phyloP scores from a whole-genome alignment of 2,888 invertebrate genomes.

The Ferdinandea cuprea region DNA sequence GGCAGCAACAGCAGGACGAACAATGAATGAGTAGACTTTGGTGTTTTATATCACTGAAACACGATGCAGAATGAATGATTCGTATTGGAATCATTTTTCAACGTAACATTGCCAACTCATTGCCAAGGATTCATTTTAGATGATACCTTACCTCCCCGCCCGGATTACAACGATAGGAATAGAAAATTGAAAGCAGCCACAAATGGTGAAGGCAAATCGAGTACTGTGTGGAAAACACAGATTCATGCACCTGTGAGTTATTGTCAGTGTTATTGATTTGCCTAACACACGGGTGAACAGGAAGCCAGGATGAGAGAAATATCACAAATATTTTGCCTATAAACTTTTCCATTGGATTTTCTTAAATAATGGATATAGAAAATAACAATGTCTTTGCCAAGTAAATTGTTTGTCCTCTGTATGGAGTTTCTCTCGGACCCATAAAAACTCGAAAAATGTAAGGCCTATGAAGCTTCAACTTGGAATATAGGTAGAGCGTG shows the following conservation, averaged over 20 bases:
- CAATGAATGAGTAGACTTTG: conserved; percentile 1
- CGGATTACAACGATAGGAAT: conserved; percentile 17
- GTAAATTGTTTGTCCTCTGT: no score
- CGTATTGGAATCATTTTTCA: conserved; percentile 32
- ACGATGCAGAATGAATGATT: conserved; percentile 36
- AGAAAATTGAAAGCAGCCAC: conserved; percentile 32
- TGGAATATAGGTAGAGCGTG: no score
- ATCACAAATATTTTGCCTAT: neutral
- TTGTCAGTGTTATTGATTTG: conserved; percentile 38
- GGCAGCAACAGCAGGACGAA: neutral
- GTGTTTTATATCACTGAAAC: neutral
- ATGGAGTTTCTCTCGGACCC: no score
- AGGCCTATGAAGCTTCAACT: no score
- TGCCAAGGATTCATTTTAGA: conserved; percentile 9
- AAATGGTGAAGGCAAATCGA: conserved; percentile 45
- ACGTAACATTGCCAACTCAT: conserved; percentile 16
- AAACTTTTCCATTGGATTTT: no score
- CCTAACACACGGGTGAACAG: neutral
- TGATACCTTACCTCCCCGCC: neutral
- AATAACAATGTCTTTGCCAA: no score
- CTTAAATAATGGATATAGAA: no score
- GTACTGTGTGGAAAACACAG: conserved; percentile 7
- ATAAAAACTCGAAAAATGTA: no score
- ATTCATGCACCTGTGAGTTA: conserved; percentile 48
- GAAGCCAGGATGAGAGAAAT: neutral